Evolutionary conservation across 2,888 invertebrate genomes (phyloP), one percentile per base, ranked within the genome.

Genomic region (Pyralis farinalis): DNA sequence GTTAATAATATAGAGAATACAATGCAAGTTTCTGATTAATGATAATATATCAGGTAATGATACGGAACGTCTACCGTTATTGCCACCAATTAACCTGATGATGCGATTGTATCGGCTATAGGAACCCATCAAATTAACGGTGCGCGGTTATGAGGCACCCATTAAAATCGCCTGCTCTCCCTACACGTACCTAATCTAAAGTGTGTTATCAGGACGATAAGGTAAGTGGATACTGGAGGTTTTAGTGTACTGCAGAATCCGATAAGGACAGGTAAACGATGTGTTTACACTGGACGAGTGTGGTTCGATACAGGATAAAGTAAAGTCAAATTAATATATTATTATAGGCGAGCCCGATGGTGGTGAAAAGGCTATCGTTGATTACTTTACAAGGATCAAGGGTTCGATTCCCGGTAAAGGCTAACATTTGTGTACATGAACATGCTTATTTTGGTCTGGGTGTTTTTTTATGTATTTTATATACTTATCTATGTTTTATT

Each of bases 151-250:
- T 25, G 25, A 25, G 25, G 62, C 54, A 46, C 41, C 25, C 25
- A 25, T 25, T 25, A 25, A 25, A 25, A 25, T 7, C n/a, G 7
- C 21, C 21, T n/a, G n/a, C 7, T 25, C 9, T 22, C 32, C 35
- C 9, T 22, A 25, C 35, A 34, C 12, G 10, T n/a, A 33, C 32
- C 44, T 63, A 65, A 80, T 75, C 76, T 83, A 67, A 62, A 81
- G 78, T 76, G 76, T 51, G 69, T 73, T 79, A 82, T 76, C 76
- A n/a, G 46, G 44, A 49, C 46, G 80, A 82, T 81, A 81, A 65
- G 62, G 53, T 44, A 47, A 64, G 59, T 62, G 64, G 53, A 58
- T 63, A 64, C 62, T 63, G 57, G 58, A 52, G 64, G 60, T 68
- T 69, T 67, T 61, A 68, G 59, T 63, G 52, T 55, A 49, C 41